Conservation (phyloP, 1,140 invertebrate genomes). For the Eupeodes corollae region DNA sequence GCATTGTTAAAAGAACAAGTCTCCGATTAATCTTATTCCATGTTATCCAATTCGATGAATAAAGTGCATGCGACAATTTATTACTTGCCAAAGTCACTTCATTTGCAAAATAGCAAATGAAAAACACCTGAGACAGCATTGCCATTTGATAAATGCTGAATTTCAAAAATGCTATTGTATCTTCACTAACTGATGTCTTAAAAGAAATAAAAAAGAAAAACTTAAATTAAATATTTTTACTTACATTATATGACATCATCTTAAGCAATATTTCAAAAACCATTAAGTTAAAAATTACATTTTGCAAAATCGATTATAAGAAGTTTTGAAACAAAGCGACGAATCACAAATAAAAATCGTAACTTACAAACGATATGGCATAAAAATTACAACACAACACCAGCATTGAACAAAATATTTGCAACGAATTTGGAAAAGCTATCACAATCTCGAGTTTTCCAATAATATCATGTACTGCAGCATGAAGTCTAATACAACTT, state of each 20-base stretch:
- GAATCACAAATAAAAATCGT: background rate
- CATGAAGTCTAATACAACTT: slow-evolving; percentile 14
- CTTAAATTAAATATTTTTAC: no score
- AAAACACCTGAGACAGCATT: slow-evolving; percentile 26
- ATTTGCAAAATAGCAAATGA: slow-evolving; percentile 27
- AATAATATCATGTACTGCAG: slow-evolving; percentile 12
- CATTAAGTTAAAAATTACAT: no score
- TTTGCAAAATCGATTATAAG: no score
- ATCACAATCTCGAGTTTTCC: slow-evolving; percentile 14
- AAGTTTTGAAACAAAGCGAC: no score
- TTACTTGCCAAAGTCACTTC: slow-evolving; percentile 20
- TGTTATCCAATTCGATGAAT: slow-evolving; percentile 20
- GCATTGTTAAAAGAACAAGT: slow-evolving; percentile 22
- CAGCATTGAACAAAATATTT: slow-evolving; percentile 24
- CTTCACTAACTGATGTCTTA: slow-evolving; percentile 1
- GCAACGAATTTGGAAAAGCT: slow-evolving; percentile 22
- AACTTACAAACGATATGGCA: slow-evolving; percentile 22
- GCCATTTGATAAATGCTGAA: slow-evolving; percentile 19
- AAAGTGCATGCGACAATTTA: slow-evolving; percentile 16
- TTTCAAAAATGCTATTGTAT: slow-evolving; percentile 10
- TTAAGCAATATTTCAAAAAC: no score
- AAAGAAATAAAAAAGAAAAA: slow-evolving; percentile 16
- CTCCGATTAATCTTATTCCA: slow-evolving; percentile 15
- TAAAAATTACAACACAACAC: slow-evolving; percentile 31
- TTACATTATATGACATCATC: no score